phyloP scores from a whole-genome alignment of 2,797 vertebrate genomes.

The Garrulus glandarius region DNA sequence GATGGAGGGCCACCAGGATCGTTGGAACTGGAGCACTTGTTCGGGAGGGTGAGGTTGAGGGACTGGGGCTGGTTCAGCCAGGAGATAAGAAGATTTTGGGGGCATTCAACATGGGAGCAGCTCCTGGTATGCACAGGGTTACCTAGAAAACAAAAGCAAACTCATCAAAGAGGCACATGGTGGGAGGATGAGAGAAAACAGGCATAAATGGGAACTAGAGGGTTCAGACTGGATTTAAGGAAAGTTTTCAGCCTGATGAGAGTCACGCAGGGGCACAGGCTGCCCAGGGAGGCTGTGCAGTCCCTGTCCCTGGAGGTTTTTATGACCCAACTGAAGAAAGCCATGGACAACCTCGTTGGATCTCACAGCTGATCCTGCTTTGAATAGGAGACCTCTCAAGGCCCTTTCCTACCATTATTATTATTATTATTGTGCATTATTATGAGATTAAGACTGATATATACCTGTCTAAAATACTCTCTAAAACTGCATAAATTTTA shows the following conservation, averaged over 20 bases:
- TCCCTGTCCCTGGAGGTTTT: background rate
- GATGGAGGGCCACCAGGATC: background rate
- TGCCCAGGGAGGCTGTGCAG: background rate
- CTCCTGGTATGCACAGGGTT: rapidly evolving
- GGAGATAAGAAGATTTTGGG: background rate
- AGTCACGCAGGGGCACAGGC: background rate
- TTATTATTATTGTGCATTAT: background rate
- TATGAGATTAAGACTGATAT: background rate
- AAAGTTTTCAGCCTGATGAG: background rate
- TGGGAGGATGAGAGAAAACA: background rate
- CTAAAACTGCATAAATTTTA: background rate
- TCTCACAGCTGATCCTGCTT: background rate
- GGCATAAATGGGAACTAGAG: background rate
- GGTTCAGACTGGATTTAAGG: background rate
- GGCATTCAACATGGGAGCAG: background rate
- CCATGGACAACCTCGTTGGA: rapidly evolving
- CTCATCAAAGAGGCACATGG: rapidly evolving
- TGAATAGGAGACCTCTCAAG: background rate
- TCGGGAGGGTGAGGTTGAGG: background rate
- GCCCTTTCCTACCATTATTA: background rate
- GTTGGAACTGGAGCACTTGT: background rate
- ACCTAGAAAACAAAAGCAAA: background rate
- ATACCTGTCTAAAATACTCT: background rate
- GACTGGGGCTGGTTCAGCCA: background rate
- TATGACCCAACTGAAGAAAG: rapidly evolving